A percentile compares a stretch with the other conserved stretches of the same genome.
These are phyloP conservation scores for Dimorphilus gyrociliatus DNA, from an alignment of 2,888 invertebrate genomes.

Conservation along the genomic window DNA sequence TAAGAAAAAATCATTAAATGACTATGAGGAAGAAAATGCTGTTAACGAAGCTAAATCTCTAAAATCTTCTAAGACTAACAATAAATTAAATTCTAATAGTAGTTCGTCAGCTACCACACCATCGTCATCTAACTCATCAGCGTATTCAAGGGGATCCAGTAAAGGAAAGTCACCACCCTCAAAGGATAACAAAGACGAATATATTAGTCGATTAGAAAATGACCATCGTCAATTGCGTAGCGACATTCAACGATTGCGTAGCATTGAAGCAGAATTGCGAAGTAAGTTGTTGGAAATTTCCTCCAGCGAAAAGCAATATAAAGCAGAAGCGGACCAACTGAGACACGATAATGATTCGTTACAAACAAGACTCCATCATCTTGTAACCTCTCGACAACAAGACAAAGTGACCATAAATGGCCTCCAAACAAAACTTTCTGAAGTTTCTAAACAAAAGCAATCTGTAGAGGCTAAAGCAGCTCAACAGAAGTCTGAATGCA, in stretches of 20 bases:
- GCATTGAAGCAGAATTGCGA: constrained; percentile 54
- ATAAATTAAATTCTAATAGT: no score
- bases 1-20: no score
- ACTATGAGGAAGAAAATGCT: no score
- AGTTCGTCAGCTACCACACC: no score
- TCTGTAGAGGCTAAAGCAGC: constrained; percentile 45
- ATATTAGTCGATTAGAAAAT: no score
- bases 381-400: constrained; percentile 53
- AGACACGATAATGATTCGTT: constrained; percentile 72
- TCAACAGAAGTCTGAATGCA: constrained; percentile 16
- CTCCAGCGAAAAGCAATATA: constrained; percentile 50
- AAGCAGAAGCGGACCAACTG: constrained; percentile 56
- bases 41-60: no score
- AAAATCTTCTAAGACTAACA: no score
- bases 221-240: constrained; percentile 54
- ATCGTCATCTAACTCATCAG: no score
- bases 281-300: constrained; percentile 50
- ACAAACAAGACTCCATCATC: constrained; percentile 61
- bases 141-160: no score
- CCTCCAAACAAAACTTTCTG: constrained; percentile 63
- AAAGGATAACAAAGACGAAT: no score
- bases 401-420: constrained; percentile 59
- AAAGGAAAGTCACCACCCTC: no score
- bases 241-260: constrained; percentile 56
- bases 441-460: constrained; percentile 62